Evolutionary conservation across 2,113 vertebrate genomes (phyloP).

Genomic region (Oreochromis niloticus): DNA sequence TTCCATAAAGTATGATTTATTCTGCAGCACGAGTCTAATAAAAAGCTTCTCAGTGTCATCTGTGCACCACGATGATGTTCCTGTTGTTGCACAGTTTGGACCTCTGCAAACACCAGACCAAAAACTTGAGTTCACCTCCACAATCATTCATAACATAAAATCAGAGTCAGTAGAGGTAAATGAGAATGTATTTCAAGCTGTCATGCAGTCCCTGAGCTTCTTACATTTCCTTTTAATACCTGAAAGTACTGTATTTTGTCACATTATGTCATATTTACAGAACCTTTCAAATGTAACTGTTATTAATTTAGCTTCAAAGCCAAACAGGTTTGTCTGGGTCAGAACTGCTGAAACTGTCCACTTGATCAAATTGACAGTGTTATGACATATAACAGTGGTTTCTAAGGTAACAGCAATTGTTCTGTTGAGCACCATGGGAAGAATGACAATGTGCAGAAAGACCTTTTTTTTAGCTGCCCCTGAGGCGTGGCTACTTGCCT

Average conservation of each 20-base stretch:
- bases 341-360: background rate
- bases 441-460: background rate
- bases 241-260: background rate
- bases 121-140: background rate
- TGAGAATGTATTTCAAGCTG: background rate
- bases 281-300: background rate
- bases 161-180: background rate
- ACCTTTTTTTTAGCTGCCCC: background rate
- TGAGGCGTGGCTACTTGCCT: background rate
- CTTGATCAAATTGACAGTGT: background rate
- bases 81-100: background rate
- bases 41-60: fast-evolving
- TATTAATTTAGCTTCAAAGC: background rate
- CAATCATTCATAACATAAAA: background rate
- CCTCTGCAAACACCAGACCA: background rate
- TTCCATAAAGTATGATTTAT: fast-evolving
- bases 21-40: background rate
- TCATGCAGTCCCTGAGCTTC: background rate
- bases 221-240: background rate
- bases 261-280: background rate
- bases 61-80: background rate
- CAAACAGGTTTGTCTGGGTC: background rate
- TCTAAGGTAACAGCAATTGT: background rate
- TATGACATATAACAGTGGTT: background rate
- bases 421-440: background rate